A percentile compares a stretch with the other conserved stretches of the same genome.
phyloP scores from a whole-genome alignment of 2,888 invertebrate genomes.

The Aleiodes leptofemur region DNA sequence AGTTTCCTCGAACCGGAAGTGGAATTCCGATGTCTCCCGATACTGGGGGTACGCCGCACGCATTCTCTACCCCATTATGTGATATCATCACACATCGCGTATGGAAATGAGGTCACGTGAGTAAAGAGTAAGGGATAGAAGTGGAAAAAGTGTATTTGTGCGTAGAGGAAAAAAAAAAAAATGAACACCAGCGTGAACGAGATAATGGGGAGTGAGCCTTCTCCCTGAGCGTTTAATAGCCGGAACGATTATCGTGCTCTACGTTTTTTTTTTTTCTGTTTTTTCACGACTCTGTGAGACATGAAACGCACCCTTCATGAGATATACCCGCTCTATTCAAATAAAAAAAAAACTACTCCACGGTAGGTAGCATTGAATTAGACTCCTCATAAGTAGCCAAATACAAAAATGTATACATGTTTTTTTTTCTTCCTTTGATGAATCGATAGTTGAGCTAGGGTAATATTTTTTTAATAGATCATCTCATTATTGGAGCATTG shows the following conservation, averaged over 20 bases:
- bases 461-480: constrained; percentile 31
- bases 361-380: constrained; percentile 33
- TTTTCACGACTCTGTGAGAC: constrained; percentile 10
- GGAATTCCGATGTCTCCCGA: constrained; percentile 65
- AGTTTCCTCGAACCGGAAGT: constrained; percentile 63
- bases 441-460: constrained; percentile 11
- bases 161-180: constrained; percentile 43
- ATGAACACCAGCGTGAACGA: constrained; percentile 51
- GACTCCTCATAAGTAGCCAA: constrained; percentile 18
- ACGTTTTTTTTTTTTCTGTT: background rate
- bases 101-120: constrained; percentile 67
- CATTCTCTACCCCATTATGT: constrained; percentile 25
- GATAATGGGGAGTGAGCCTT: constrained; percentile 50
- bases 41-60: constrained; percentile 41
- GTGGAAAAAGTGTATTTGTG: constrained; percentile 35
- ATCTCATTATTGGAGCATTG: constrained; percentile 14
- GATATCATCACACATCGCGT: constrained; percentile 38
- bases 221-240: constrained; percentile 44
- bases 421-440: background rate
- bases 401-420: background rate
- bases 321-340: background rate
- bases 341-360: constrained; percentile 23
- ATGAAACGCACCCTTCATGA: constrained; percentile 17
- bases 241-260: constrained; percentile 40
- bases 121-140: constrained; percentile 30